phyloP scores from a whole-genome alignment of 1,140 invertebrate genomes.

The Lithobius niger region DNA sequence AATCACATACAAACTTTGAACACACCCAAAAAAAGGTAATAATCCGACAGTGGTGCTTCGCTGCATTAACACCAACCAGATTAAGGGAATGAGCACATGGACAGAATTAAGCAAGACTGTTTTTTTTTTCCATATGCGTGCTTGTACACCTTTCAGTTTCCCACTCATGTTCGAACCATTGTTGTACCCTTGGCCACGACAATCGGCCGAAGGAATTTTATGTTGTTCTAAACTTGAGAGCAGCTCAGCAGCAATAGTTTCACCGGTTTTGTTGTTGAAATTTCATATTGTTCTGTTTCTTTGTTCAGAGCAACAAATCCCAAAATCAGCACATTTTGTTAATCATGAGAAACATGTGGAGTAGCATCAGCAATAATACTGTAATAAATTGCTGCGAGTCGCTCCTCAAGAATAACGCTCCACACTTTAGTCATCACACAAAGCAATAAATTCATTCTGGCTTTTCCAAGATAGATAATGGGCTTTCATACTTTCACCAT shows the following conservation, averaged over 20 bases:
- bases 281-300: neutral
- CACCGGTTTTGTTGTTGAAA: neutral
- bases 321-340: neutral
- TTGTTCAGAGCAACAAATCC: neutral
- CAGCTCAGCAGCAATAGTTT: no score
- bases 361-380: neutral
- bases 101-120: conserved; percentile 18
- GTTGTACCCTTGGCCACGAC: conserved; percentile 21
- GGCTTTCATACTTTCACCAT: neutral
- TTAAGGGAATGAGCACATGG: conserved; percentile 22
- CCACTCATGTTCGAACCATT: conserved; percentile 21
- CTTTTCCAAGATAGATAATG: neutral
- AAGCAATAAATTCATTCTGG: neutral
- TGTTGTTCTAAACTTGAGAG: no score
- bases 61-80: conserved; percentile 6
- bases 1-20: conserved; percentile 5
- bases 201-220: neutral
- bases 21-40: neutral
- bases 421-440: neutral
- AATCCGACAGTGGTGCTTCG: neutral
- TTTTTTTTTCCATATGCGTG: conserved; percentile 16
- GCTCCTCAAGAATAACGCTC: neutral
- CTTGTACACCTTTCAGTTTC: conserved; percentile 19
- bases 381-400: neutral
- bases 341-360: conserved; percentile 1